Evolutionary conservation across 2,797 vertebrate genomes (phyloP), one percentile per base, ranked within the genome.

Genomic region (Bryconaethiops microstoma): DNA sequence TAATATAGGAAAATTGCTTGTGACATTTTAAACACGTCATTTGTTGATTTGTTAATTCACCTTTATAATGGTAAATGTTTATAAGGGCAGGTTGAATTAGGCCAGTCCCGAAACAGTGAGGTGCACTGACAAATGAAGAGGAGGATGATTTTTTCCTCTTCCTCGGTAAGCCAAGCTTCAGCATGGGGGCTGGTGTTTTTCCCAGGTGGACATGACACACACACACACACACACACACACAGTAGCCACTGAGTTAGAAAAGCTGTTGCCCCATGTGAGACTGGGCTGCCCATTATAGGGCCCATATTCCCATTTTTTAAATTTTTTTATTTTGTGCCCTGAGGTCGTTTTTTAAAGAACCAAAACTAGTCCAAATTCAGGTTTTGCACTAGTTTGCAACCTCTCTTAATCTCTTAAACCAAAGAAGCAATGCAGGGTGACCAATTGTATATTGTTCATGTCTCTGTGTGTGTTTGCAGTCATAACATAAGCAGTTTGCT

Each of bases 71-170:
- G 3, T 29, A 29, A 1, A 29, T 29, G 45, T 35, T 62, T 74
- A 21, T 67, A 50, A 21, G 13, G 35, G 29, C 62, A 76, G 10
- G 3, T 40, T 73, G 52, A 10, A 17, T 5, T 29, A 8, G 25
- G 19, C 25, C 21, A n/a, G 48, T 14, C 21, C 65, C 21, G 23
- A 45, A 39, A 13, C 48, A 21, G 16, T 21, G 68, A 57, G 16
- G 62, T 19, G 39, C 57, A 13, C 17, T 76, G 67, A 48, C 40
- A 60, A 39, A 42, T 50, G 72, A 39, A 73, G 70, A 72, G 68
- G 64, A n/a, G 5, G 4, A 42, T 68, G 60, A 14, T 25, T 0
- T 0, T n/a, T 17, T 65, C 62, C 29, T 62, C n/a, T 64, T 67
- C 8, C 2, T 39, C 75, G 21, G 68, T 76, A 35, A 80, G 63